A percentile compares a stretch with the other conserved stretches of the same genome.
Conservation (phyloP, 2,797 vertebrate species). For the Knipowitschia caucasica region DNA sequence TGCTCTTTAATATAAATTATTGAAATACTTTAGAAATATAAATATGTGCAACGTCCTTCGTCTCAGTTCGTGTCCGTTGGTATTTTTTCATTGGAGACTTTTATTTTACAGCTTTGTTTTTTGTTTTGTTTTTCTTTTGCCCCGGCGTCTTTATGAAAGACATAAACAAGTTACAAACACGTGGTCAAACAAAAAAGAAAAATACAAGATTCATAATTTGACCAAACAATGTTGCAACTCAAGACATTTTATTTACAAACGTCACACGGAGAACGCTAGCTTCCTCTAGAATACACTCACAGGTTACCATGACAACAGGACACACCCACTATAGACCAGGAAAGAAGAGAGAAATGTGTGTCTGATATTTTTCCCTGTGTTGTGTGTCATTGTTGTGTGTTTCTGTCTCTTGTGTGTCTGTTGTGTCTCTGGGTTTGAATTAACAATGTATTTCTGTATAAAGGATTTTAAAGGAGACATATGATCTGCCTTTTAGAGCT, state of each 20-base stretch:
- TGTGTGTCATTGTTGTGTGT: no score
- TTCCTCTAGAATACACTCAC: constrained; percentile 27
- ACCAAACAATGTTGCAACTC: constrained; percentile 13
- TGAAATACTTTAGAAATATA: constrained; percentile 99
- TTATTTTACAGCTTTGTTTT: constrained; percentile 86
- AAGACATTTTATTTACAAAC: constrained; percentile 31
- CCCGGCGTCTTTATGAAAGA: constrained; percentile 98
- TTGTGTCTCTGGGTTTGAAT: no score
- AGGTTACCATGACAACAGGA: constrained; percentile 33
- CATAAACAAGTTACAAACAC: constrained; percentile 74
- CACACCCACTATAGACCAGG: no score
- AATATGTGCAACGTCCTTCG: constrained; percentile 98
- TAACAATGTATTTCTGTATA: not conserved
- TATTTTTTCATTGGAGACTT: constrained; percentile 79
- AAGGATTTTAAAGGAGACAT: not conserved
- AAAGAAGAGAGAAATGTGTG: no score
- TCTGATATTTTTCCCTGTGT: no score
- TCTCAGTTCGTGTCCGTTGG: constrained; percentile 64
- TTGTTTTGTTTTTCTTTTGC: constrained; percentile 84
- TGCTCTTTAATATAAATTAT: constrained; percentile 99
- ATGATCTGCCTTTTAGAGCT: no score
- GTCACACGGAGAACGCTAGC: constrained; percentile 38
- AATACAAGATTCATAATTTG: constrained; percentile 73
- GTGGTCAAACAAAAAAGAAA: constrained; percentile 67
- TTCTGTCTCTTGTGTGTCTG: no score